Evolutionary conservation across 2,113 vertebrate genomes (phyloP), one percentile per base, ranked within the genome.

Genomic region (Geothlypis trichas): DNA sequence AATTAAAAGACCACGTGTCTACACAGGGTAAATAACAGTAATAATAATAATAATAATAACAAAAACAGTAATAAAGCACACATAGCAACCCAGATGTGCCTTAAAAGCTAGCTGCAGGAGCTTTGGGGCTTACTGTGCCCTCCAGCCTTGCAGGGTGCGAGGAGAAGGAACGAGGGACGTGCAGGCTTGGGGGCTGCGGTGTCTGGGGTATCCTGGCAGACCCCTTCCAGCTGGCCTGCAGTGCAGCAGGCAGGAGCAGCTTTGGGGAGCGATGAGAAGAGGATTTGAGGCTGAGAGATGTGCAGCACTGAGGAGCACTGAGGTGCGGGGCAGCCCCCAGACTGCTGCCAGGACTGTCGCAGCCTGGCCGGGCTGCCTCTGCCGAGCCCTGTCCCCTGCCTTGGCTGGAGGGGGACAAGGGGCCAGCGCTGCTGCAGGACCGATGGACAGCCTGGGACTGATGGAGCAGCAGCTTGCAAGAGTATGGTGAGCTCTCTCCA

Each of bases 21-120:
- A 96, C 94, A 92, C 96, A 97, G 96, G 97, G 97, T 97, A 97
- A 97, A 97, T 68, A 81, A 94, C 55, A 68, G 30, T 84, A 74
- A 49, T 66, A 84, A 52, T 52, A 74, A n/a, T 41, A 46, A 57
- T 15, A 67, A 68, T 7, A 86, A 91, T 4, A 78, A 88, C 35
- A 85, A 82, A 62, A 62, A 87, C 76, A 95, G 51, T 82, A 85
- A 95, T 90, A 85, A 94, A 93, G 75, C 90, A 94, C 8, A 24
- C 68, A 54, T 54, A 96, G 95, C 89, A 78, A 91, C 77, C 75
- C 84, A 92, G 90, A 95, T 93, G 98, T 98, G 98, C 98, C 98
- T 98, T 97, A 98, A 95, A 92, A 95, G 86, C 94, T 96, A 94
- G 85, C 89, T 95, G 87, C 71, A 61, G 74, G 84, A 91, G 80